These are phyloP conservation scores for Lycaon pictus DNA, from an alignment of 2,113 vertebrate species.

Conservation along the genomic window DNA sequence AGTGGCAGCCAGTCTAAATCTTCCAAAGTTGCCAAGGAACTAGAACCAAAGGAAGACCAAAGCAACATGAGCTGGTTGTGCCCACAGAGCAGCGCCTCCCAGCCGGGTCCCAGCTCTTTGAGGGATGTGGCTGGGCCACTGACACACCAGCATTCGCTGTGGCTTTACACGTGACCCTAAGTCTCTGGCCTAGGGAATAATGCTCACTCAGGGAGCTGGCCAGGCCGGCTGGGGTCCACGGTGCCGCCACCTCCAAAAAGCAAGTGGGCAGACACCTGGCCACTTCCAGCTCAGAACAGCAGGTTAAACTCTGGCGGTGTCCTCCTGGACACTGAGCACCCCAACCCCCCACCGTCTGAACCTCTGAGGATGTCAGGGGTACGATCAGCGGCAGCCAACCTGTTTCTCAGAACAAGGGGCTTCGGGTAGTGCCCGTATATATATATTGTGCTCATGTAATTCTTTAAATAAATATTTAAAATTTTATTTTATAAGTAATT, in stretches of 20 bases:
- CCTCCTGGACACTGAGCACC: accelerated
- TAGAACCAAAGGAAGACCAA: constrained; percentile 61
- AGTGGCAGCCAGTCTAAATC: constrained; percentile 68
- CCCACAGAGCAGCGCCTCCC: neutral
- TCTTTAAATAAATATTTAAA: neutral
- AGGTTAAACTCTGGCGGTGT: neutral
- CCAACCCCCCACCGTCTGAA: neutral
- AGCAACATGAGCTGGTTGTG: neutral
- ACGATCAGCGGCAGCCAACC: neutral
- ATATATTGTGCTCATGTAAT: neutral
- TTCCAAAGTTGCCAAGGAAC: constrained; percentile 79
- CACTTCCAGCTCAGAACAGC: neutral
- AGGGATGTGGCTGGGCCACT: neutral
- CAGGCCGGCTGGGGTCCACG: neutral
- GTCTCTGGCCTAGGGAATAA: too few species aligned
- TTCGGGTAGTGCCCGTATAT: accelerated
- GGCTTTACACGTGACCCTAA: neutral
- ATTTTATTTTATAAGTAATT: neutral
- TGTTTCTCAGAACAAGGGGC: neutral
- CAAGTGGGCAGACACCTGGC: neutral
- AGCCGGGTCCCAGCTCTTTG: neutral
- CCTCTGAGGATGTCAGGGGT: neutral
- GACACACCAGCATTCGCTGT: neutral
- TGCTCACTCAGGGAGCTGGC: accelerated
- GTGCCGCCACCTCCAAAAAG: too few species aligned